Evolutionary conservation across 2,797 vertebrate species (phyloP), one percentile per base, ranked within the genome.

Genomic region (Leucoraja ocellata): DNA sequence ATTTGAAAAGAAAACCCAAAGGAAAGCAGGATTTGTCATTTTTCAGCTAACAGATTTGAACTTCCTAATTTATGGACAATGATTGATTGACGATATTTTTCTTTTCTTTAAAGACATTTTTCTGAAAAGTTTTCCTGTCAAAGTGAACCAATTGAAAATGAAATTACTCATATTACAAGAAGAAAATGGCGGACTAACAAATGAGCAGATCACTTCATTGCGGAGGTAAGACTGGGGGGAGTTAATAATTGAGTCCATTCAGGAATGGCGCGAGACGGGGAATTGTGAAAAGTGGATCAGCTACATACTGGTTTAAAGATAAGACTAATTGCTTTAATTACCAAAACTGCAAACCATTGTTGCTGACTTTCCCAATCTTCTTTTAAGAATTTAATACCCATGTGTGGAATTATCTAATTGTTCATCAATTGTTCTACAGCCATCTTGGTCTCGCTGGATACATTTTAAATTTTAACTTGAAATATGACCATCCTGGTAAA

Each of bases 141-240:
- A 96, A 93, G 96, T 98, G 0, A 94, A 94, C 3, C 96, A 98
- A 94, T 96, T 98, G 95, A 97, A 97, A 96, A 97, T 97, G 95
- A 98, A 97, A 95, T 94, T 98, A 54, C 96, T 96, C 95, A 95
- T 98, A 93, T 93, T 98, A 94, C 96, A 95, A 54, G 97, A 98
- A 95, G 95, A 96, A 93, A 96, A 96, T 0, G 98, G 97, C 46
- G 98, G 98, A 25, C 96, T 98, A 94, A 97, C 97, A 68, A 97
- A 97, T 78, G 97, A 98, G 94, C 97, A 98, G 95, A 97, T 98
- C 93, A 95, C 96, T 93, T 96, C 97, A 58, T 96, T 98, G 77
- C 97, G 97, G 95, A 98, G 98, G 98, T 98, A 95, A 32, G 39
- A 46, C 9, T 0, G 25, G 58, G 83, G 83, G 58, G 4, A 84